Conservation (phyloP, 2,113 vertebrate species). For the Platysternon megacephalum region DNA sequence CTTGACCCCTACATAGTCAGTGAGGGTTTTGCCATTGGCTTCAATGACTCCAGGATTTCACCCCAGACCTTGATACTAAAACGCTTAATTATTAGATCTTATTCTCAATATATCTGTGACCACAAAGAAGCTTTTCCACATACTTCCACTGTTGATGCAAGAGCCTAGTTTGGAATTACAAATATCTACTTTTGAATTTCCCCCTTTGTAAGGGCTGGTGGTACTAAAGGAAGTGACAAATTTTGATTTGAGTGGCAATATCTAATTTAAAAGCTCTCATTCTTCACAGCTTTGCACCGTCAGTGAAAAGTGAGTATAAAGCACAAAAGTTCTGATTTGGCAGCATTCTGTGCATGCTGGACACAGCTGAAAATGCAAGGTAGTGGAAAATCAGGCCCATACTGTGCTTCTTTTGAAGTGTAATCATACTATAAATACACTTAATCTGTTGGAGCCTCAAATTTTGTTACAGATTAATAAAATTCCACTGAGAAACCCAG, state of each 20-base stretch:
- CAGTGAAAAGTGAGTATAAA: neutral
- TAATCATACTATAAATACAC: neutral
- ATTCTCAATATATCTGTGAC: neutral
- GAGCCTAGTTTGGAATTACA: neutral
- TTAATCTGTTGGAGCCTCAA: neutral
- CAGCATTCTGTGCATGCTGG: neutral
- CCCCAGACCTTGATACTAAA: neutral
- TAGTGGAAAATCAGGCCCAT: neutral
- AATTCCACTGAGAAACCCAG: neutral
- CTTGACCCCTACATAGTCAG: neutral
- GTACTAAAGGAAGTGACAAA: neutral
- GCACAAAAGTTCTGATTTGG: neutral
- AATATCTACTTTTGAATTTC: neutral
- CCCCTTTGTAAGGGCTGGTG: neutral
- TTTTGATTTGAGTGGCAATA: neutral
- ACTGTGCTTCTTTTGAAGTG: neutral
- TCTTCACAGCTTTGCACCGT: neutral
- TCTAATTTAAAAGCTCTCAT: neutral
- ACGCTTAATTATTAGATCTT: neutral
- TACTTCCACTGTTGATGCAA: neutral
- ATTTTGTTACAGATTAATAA: neutral
- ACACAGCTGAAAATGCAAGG: neutral
- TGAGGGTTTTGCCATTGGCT: neutral
- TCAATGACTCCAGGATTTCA: neutral
- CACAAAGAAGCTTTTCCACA: neutral